phyloP scores from a whole-genome alignment of 1,140 invertebrate genomes.

The Brachionus koreanus region DNA sequence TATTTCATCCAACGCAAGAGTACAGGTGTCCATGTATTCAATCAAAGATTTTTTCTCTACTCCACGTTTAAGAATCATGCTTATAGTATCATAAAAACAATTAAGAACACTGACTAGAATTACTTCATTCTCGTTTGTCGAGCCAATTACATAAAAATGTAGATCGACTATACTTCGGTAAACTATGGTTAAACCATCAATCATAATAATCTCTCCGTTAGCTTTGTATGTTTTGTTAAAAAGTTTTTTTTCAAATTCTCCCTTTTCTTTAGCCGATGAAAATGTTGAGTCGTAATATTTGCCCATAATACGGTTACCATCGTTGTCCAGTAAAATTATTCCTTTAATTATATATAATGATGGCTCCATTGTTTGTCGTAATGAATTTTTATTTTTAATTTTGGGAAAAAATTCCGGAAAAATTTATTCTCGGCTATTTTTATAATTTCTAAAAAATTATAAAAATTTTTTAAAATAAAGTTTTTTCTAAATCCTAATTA shows the following conservation, averaged over 20 bases:
- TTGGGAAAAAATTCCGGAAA: neutral
- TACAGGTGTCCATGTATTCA: conserved; percentile 89
- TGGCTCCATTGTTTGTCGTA: conserved; percentile 65
- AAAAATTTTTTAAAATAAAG: too few relatives aligned
- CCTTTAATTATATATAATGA: conserved; percentile 86
- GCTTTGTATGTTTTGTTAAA: conserved; percentile 90
- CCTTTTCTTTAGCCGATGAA: conserved; percentile 82
- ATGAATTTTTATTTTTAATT: conserved; percentile 34
- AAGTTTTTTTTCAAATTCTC: conserved; percentile 92
- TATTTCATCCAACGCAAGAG: conserved; percentile 95
- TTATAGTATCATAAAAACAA: conserved; percentile 89
- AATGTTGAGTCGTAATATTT: conserved; percentile 61
- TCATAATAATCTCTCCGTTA: conserved; percentile 90
- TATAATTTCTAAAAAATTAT: neutral
- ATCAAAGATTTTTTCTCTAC: conserved; percentile 88
- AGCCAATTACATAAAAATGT: conserved; percentile 98
- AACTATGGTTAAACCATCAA: conserved; percentile 93
- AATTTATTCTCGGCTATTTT: neutral
- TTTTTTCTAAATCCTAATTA: too few relatives aligned
- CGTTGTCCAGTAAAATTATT: conserved; percentile 93
- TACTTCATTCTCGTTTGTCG: conserved; percentile 89
- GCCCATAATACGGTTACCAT: conserved; percentile 91
- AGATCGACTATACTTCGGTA: conserved; percentile 96
- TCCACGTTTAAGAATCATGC: conserved; percentile 86
- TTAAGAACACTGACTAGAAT: conserved; percentile 90